phyloP scores from a whole-genome alignment of 2,797 vertebrate genomes.

The Orientallactaga sibirica region DNA sequence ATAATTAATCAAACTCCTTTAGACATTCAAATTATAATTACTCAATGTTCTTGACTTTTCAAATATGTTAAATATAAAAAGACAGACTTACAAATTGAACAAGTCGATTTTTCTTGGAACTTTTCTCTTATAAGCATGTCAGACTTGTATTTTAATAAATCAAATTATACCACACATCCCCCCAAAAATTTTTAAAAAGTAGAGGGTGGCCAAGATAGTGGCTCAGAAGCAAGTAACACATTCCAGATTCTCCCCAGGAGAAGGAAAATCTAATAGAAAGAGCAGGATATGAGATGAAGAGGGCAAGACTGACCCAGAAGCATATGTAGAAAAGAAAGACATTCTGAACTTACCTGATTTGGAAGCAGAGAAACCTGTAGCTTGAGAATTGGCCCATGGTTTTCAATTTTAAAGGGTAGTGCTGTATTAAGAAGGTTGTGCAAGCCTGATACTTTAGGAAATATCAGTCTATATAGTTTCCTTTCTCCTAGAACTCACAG shows the following conservation, averaged over 20 bases:
- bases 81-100: background rate
- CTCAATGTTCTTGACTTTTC: constrained; percentile 28
- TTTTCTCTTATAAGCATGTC: background rate
- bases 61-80: constrained; percentile 51
- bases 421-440: background rate
- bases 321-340: background rate
- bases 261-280: background rate
- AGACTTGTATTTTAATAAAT: background rate
- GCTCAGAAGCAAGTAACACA: background rate
- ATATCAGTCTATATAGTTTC: background rate
- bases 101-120: constrained; percentile 29
- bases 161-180: constrained; percentile 14
- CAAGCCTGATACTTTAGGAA: background rate
- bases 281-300: background rate
- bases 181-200: constrained; percentile 32
- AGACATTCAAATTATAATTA: constrained; percentile 49
- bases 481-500: background rate
- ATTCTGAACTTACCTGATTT: background rate
- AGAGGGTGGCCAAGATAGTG: background rate
- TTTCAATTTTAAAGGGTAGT: background rate
- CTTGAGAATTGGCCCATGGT: background rate
- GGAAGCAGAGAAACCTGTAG: background rate
- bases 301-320: background rate
- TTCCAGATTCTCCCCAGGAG: background rate
- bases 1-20: constrained; percentile 57